A percentile compares a stretch with the other conserved stretches of the same genome.
Conservation (phyloP, 2,113 vertebrate species). For the Paradisaea rubra region DNA sequence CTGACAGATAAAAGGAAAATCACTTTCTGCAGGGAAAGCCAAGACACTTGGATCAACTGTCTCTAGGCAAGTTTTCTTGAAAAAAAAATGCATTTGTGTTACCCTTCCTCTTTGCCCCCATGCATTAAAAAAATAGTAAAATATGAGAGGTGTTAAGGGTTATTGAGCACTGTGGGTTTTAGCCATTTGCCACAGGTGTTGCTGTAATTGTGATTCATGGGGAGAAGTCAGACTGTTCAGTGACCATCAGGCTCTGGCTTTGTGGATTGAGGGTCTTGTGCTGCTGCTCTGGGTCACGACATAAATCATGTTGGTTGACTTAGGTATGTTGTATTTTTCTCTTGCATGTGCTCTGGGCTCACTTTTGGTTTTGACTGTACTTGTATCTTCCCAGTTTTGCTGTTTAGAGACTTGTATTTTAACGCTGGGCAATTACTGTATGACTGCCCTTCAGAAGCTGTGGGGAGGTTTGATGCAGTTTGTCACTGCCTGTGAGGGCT, state of each 20-base stretch:
- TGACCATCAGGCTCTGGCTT: conserved; percentile 3
- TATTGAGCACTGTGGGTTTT: conserved; percentile 9
- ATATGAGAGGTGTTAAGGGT: not conserved
- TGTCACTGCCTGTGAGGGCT: not conserved
- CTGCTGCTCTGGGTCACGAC: not conserved
- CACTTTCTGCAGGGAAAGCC: not conserved
- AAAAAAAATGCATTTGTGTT: not conserved
- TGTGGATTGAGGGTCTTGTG: not conserved
- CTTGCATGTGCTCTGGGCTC: not conserved
- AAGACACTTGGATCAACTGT: not conserved
- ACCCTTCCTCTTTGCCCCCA: not conserved
- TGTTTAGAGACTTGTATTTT: not conserved
- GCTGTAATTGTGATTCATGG: conserved; percentile 57
- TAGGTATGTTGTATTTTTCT: not conserved
- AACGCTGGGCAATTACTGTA: not conserved
- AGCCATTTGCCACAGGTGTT: conserved; percentile 41
- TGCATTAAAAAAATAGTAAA: not conserved
- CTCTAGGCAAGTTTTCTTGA: not conserved
- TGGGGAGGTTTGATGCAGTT: not conserved
- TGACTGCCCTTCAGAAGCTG: not conserved
- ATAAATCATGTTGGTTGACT: conserved; percentile 35
- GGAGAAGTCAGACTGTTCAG: not conserved
- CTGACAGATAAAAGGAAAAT: not conserved
- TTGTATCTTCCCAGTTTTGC: not conserved
- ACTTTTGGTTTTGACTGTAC: not conserved